These are phyloP conservation scores for Panthera tigris DNA, from an alignment of 2,113 vertebrate species.

Conservation along the genomic window DNA sequence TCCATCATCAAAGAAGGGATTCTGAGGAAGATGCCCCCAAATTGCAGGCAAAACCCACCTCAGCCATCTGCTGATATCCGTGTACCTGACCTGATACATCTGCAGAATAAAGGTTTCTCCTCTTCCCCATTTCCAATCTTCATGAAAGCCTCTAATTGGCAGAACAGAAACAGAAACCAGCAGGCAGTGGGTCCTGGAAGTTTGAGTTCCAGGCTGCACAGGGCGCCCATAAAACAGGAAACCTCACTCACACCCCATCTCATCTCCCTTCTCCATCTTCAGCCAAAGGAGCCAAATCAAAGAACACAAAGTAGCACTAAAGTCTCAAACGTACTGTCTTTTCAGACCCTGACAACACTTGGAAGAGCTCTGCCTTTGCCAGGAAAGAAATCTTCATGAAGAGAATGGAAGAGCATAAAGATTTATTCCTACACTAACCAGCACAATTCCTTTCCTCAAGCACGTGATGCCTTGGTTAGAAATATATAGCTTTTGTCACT, in stretches of 20 bases:
- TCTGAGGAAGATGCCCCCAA: neutral
- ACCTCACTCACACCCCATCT: neutral
- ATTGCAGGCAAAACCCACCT: neutral
- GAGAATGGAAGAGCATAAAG: neutral
- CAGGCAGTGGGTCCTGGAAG: neutral
- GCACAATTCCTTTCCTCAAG: neutral
- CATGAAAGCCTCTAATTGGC: neutral
- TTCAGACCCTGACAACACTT: neutral
- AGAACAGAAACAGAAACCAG: neutral
- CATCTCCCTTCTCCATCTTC: neutral
- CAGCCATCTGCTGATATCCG: neutral
- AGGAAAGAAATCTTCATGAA: neutral
- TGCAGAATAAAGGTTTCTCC: neutral
- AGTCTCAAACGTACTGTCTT: neutral
- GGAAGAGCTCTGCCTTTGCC: neutral
- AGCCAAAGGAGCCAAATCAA: slow-evolving; percentile 11
- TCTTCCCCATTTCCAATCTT: neutral
- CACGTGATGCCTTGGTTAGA: neutral
- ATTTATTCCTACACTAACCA: neutral
- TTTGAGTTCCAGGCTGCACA: neutral
- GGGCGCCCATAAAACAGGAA: neutral
- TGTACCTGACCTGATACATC: neutral
- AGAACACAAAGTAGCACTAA: neutral
- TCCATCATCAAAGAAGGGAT: neutral
- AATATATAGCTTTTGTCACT: neutral